Base-by-base conservation (phyloP, 1,140 invertebrate genomes). In the Odontomachus brunneus region DNA sequence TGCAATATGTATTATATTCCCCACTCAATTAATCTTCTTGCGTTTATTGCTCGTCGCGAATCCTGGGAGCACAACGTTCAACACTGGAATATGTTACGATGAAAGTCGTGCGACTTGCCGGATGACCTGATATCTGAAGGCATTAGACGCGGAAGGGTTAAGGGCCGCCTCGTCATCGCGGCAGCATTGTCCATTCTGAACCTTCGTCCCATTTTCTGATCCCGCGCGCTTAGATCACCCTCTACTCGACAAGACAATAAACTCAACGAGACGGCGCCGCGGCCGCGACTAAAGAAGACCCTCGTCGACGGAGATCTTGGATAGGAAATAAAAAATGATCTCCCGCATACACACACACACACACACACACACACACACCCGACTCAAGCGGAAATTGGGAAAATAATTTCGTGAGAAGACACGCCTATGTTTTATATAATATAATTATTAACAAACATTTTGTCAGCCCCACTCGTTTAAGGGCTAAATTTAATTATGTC, bases 121-220 rank as follows among this genome's bases (percentile, higher is more conserved):
- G 9, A 14, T 57, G 63, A 69, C 63, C 63, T 78, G 49, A 78
- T 67, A 67, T 57, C 51, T 67, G 33, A 5, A 57, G 65, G 14
- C 65, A 80, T 80, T 71, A 71, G 65, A 14, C 51, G n/a, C 65
- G 33, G n/a, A 80, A 80, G 65, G 75, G 75, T 71, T 80, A 80
- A 71, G 65, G 75, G 65, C 65, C 49, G 51, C 22, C 65, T 71
- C 24, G 29, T 69, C 65, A 80, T 71, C 49, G 29, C 66, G 63
- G 24, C n/a, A 22, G 29, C 53, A 81, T 78, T 66, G 84, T 87
- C 69, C 85, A 72, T 83, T 71, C 53, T 44, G 65, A 69, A 80
- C 66, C 67, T 84, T 48, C 53, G 29, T 17, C 19, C 49, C 66
- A 33, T 48, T 83, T 49, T 51, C 66, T 14, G 14, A 33, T 80